Evolutionary conservation across 2,888 invertebrate species (phyloP), one percentile per base, ranked within the genome.

Genomic region (Mimas tiliae): DNA sequence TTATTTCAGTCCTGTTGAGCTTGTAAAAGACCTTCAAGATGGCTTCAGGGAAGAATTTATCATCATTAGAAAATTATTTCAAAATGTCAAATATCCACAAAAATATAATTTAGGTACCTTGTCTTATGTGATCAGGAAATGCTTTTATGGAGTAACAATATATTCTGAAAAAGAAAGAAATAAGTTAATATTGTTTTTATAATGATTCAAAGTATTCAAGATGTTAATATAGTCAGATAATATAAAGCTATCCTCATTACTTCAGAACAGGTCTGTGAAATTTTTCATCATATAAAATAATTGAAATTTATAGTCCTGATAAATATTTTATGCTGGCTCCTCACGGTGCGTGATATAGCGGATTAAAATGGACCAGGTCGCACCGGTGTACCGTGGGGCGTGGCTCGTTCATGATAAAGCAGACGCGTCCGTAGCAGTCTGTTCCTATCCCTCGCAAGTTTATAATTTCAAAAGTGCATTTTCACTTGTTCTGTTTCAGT

Each of bases 201-300:
- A 42, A 8, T 27, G 3, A 38, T 6, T 11, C 34, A 11, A 38
- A 6, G 11, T 38, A 6, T 48, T 19, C 38, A 48, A 4, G 11
- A 48, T 34, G 16, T 48, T 50, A 65, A 16, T 34, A 19, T 38
- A 63, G 66, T 77, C 77, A 82, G 77, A 68, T 68, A 53, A 70
- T 68, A 64, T 66, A 67, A 67, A 65, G 52, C 70, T 74, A 66
- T 86, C 87, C 86, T 84, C 87, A 87, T 80, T 67, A 71, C 64
- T 67, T 89, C 88, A 83, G 89, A 83, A 89, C 89, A 89, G 89
- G 89, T 89, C 89, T 89, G 89, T 84, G 79, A 73, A 74, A 47
- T 76, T 77, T 70, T 63, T 85, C 84, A 84, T 83, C 82, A 83
- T 76, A 65, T 67, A 68, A 64, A 11, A 65, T 27, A 38, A 50